A percentile compares a stretch with the other conserved stretches of the same genome.
These are phyloP conservation scores for Polyommatus iphigenia DNA, from an alignment of 2,888 invertebrate genomes.

Conservation along the genomic window DNA sequence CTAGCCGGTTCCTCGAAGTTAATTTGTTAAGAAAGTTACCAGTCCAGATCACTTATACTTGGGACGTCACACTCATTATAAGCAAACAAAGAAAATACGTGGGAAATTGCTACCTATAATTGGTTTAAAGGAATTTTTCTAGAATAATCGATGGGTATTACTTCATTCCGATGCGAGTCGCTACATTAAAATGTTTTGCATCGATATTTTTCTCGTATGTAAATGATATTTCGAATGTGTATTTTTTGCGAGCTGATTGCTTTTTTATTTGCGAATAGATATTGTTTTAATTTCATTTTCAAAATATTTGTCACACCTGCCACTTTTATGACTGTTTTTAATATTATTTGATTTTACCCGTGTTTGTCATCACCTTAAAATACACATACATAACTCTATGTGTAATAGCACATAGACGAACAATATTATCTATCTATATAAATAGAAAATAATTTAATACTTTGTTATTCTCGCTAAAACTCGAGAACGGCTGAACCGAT, in stretches of 20 bases:
- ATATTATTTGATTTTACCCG: neutral
- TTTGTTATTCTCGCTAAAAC: too few relatives aligned
- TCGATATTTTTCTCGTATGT: conserved; percentile 5
- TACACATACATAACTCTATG: neutral
- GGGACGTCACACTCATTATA: neutral
- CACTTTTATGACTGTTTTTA: neutral
- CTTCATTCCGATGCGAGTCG: neutral
- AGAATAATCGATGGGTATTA: neutral
- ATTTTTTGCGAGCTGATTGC: conserved; percentile 15
- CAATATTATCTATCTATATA: too few relatives aligned
- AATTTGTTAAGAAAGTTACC: conserved; percentile 26
- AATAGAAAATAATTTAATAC: too few relatives aligned
- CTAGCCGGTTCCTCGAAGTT: neutral
- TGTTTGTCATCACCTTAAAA: neutral
- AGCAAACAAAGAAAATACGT: conserved; percentile 25
- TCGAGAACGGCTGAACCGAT: too few relatives aligned
- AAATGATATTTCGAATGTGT: conserved; percentile 13
- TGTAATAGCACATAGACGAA: too few relatives aligned
- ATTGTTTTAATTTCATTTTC: neutral
- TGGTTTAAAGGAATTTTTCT: conserved; percentile 1
- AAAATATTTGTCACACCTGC: neutral
- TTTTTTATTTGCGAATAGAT: conserved; percentile 12
- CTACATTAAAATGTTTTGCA: neutral
- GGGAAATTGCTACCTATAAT: conserved; percentile 4
- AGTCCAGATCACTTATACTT: neutral